These are phyloP conservation scores for Protonemura montana DNA, from an alignment of 2,888 invertebrate genomes.

Conservation along the genomic window DNA sequence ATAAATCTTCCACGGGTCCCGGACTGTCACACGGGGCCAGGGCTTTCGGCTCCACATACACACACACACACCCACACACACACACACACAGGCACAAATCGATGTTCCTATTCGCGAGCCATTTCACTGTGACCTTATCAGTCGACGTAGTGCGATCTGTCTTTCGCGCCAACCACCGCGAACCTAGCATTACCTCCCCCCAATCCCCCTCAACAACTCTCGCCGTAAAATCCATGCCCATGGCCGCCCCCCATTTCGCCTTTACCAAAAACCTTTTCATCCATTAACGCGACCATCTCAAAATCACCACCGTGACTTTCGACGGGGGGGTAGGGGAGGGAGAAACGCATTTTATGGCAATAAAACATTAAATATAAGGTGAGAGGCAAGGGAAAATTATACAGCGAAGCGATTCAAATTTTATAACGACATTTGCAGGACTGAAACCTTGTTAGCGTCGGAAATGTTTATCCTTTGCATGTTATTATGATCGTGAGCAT, in stretches of 20 bases:
- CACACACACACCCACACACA: not conserved
- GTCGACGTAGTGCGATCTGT: slow-evolving; percentile 26
- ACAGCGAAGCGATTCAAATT: slow-evolving; percentile 3
- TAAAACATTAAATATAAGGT: slow-evolving; percentile 13
- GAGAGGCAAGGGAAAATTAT: not conserved
- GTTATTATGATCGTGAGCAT: not conserved
- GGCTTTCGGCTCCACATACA: not conserved
- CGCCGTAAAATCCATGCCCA: not conserved
- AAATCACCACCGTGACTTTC: slow-evolving; percentile 25
- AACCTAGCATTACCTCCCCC: not conserved
- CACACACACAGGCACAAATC: slow-evolving; percentile 17
- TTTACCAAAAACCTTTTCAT: not conserved
- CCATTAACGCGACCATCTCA: slow-evolving; percentile 38
- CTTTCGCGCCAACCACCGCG: slow-evolving; percentile 21
- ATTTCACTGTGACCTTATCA: slow-evolving; percentile 39
- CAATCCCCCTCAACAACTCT: slow-evolving; percentile 1
- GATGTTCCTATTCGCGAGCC: slow-evolving; percentile 32
- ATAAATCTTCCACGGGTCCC: not conserved
- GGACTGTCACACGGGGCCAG: not conserved
- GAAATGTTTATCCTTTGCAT: not conserved
- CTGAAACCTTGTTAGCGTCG: not conserved
- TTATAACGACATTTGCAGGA: not conserved
- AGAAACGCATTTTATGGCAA: not conserved
- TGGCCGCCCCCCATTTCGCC: not conserved
- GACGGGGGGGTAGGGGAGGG: not conserved